These are phyloP conservation scores for Dermatophagoides farinae DNA, from an alignment of 1,140 invertebrate species.

Conservation along the genomic window DNA sequence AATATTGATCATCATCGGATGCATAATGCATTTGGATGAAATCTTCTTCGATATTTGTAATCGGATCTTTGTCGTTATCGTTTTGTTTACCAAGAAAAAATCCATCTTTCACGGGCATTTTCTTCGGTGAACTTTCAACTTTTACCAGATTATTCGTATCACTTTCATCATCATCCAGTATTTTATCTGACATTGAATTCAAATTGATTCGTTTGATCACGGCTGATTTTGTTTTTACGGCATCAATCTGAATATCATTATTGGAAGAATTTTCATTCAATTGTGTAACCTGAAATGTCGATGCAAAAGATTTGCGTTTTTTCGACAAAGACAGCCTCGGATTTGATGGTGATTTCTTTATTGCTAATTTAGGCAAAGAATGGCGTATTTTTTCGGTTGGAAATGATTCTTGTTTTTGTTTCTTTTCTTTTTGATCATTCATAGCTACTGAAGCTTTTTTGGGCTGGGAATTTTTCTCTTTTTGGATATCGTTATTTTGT, in stretches of 20 bases:
- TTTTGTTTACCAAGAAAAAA: background rate
- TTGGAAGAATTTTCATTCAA: background rate
- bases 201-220: slow-evolving; percentile 2
- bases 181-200: background rate
- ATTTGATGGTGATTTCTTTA: background rate
- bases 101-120: background rate
- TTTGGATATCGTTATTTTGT: background rate
- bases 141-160: background rate
- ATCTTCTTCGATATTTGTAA: background rate
- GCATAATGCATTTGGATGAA: background rate
- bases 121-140: background rate
- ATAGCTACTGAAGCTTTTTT: background rate
- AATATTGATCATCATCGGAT: background rate
- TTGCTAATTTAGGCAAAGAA: background rate
- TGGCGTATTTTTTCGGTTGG: background rate
- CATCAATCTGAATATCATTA: background rate
- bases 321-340: background rate
- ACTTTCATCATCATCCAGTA: background rate
- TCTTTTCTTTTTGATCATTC: background rate
- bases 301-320: background rate
- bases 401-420: background rate
- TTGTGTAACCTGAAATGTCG: background rate
- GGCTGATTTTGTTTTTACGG: background rate
- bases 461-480: background rate
- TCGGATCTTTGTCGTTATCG: background rate